These are phyloP conservation scores for Cacatua alba DNA, from an alignment of 2,113 vertebrate species.

Conservation along the genomic window DNA sequence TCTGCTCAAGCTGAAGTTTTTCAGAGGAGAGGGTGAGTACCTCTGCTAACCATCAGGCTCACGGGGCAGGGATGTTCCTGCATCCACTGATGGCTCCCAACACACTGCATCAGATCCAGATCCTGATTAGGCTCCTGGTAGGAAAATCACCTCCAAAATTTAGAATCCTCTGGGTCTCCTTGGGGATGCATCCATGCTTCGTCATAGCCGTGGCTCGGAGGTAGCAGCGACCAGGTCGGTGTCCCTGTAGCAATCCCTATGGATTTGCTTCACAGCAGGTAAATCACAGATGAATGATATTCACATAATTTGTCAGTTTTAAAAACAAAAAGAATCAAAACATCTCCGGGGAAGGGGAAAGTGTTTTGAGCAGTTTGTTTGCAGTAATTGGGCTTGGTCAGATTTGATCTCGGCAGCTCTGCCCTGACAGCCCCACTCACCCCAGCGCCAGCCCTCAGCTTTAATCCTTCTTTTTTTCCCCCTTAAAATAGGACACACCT, in stretches of 20 bases:
- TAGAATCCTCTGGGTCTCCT: not conserved
- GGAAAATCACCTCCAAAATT: not conserved
- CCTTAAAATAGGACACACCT: slow-evolving; percentile 69
- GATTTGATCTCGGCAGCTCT: not conserved
- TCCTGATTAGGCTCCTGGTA: not conserved
- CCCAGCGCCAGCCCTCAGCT: not conserved
- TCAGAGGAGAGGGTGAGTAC: fast-evolving
- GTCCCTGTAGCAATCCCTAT: fast-evolving
- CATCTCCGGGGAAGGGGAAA: not conserved
- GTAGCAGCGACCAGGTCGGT: fast-evolving
- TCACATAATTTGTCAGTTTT: not conserved
- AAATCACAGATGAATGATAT: not conserved
- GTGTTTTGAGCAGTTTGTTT: fast-evolving
- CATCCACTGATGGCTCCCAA: not conserved
- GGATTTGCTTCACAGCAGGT: not conserved
- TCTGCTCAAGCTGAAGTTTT: not conserved
- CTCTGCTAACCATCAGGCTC: not conserved
- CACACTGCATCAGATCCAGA: fast-evolving
- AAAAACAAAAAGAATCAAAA: not conserved
- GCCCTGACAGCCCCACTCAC: not conserved
- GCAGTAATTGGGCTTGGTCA: not conserved
- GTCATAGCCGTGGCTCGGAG: not conserved
- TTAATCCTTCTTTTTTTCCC: not conserved
- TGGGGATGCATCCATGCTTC: too few species aligned
- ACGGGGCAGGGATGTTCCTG: not conserved